Evolutionary conservation across 1,140 invertebrate species (phyloP).

Genomic region (Saccostrea echinata): DNA sequence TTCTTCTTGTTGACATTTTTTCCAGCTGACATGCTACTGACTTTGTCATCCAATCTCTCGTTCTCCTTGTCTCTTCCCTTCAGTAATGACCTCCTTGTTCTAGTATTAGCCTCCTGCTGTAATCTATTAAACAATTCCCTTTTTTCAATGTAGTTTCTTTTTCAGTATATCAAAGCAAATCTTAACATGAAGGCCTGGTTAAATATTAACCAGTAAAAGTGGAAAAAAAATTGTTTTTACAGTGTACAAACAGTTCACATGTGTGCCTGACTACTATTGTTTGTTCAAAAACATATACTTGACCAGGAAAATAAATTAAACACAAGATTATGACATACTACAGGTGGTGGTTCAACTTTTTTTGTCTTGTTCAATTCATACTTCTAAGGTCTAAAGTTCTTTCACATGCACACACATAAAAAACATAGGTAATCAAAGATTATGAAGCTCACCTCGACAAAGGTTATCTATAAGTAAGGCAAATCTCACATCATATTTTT

Average conservation of each 20-base stretch:
- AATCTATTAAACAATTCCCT: background rate
- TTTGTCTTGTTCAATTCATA: too few relatives aligned
- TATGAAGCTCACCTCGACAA: too few relatives aligned
- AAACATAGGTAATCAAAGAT: too few relatives aligned
- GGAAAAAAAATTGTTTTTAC: too few relatives aligned
- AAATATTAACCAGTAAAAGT: background rate
- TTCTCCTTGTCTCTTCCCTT: background rate
- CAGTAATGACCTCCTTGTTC: background rate
- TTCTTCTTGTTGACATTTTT: slow-evolving; percentile 13
- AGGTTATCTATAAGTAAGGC: too few relatives aligned
- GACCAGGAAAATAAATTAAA: background rate
- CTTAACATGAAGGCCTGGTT: background rate
- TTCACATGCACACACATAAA: too few relatives aligned
- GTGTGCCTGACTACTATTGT: too few relatives aligned
- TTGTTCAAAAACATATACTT: background rate
- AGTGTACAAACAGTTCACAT: too few relatives aligned
- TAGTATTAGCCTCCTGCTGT: background rate
- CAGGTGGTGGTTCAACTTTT: too few relatives aligned
- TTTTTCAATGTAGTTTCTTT: slow-evolving; percentile 29
- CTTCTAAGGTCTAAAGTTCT: too few relatives aligned
- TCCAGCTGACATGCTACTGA: background rate
- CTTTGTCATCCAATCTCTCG: background rate
- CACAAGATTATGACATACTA: too few relatives aligned
- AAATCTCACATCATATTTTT: too few relatives aligned
- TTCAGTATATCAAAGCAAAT: background rate